Conservation (phyloP, 1,140 invertebrate species). For the Aphaenogaster rudis region DNA sequence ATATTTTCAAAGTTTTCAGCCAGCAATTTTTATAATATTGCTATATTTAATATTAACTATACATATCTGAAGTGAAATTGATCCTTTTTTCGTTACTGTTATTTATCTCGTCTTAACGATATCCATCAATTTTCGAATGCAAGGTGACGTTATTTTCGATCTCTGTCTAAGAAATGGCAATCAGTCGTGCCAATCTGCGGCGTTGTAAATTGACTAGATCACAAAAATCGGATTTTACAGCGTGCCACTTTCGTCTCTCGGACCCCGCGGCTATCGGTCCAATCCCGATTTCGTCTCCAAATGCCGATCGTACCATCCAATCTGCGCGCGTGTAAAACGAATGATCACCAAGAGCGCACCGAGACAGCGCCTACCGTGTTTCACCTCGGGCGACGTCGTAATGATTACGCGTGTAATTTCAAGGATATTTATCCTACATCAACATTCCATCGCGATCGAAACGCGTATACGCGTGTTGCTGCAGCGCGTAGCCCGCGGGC, state of each 20-base stretch:
- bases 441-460: slow-evolving; percentile 60
- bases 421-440: slow-evolving; percentile 66
- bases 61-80: not conserved
- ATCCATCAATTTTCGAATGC: not conserved
- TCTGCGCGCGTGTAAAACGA: slow-evolving; percentile 60
- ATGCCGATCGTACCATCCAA: slow-evolving; percentile 58
- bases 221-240: slow-evolving; percentile 39
- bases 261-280: slow-evolving; percentile 43
- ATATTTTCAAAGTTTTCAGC: not conserved
- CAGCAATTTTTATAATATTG: not conserved
- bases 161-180: not conserved
- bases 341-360: slow-evolving; percentile 42
- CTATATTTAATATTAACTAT: too few species aligned
- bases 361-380: slow-evolving; percentile 54
- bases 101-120: not conserved
- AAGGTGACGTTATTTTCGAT: not conserved
- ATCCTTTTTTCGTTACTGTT: not conserved
- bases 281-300: slow-evolving; percentile 63
- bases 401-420: slow-evolving; percentile 65
- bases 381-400: slow-evolving; percentile 61
- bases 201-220: slow-evolving; percentile 47
- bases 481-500: slow-evolving; percentile 41
- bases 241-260: slow-evolving; percentile 49
- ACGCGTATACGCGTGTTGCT: slow-evolving; percentile 37
- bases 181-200: slow-evolving; percentile 9